Conservation (phyloP, 2,113 vertebrate genomes). For the Marmota monax region DNA sequence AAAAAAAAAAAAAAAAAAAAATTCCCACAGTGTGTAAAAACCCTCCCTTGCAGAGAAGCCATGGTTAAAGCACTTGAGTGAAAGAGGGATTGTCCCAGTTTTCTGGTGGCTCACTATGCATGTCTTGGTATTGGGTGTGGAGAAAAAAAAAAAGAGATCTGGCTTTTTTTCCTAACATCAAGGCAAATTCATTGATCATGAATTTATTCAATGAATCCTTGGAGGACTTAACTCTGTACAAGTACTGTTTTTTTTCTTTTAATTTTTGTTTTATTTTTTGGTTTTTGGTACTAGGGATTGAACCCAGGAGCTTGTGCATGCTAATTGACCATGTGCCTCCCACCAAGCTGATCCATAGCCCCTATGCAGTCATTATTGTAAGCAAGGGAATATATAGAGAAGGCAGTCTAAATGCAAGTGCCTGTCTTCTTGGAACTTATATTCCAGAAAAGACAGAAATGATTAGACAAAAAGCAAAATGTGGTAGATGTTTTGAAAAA, state of each 20-base stretch:
- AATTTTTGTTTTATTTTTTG: not conserved
- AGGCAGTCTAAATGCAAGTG: not conserved
- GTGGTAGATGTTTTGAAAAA: not conserved
- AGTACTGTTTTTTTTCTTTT: not conserved
- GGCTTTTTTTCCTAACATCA: not conserved
- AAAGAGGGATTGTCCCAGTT: not conserved
- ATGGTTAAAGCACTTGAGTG: not conserved
- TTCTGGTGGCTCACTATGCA: not conserved
- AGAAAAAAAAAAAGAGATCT: not conserved
- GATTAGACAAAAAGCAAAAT: not conserved
- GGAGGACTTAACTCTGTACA: not conserved
- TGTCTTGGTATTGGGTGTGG: not conserved
- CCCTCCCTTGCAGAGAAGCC: too few species aligned
- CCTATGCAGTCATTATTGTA: not conserved
- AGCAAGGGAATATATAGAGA: not conserved
- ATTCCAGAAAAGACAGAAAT: not conserved
- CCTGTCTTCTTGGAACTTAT: not conserved
- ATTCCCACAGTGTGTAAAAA: too few species aligned
- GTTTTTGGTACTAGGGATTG: not conserved
- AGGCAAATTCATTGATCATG: not conserved
- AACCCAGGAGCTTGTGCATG: too few species aligned
- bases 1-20: too few species aligned
- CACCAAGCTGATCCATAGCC: not conserved
- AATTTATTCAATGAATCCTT: not conserved
- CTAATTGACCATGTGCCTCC: too few species aligned